Percentiles rank a stretch among this genome's conserved stretches.
phyloP scores from a whole-genome alignment of 2,113 vertebrate genomes.

The Cacatua alba region DNA sequence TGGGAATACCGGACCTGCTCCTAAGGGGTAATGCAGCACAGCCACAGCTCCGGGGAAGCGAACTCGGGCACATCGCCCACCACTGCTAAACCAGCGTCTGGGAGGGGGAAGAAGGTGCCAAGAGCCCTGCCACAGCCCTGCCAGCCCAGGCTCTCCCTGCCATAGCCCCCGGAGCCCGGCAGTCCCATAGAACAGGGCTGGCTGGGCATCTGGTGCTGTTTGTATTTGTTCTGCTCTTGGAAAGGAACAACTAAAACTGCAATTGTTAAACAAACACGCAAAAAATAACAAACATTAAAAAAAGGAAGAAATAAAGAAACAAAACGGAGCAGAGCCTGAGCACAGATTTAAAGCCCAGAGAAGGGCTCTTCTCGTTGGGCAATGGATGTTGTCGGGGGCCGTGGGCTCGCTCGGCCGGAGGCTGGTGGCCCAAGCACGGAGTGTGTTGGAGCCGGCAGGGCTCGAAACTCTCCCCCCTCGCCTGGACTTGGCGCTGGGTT shows the following conservation, averaged over 20 bases:
- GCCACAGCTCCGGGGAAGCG: background rate
- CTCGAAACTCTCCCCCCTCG: background rate
- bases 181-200: background rate
- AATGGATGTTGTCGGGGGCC: background rate
- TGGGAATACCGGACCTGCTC: background rate
- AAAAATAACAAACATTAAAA: background rate
- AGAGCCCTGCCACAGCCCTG: background rate
- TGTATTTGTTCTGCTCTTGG: background rate
- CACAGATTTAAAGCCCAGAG: background rate
- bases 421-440: background rate
- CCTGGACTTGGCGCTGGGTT: background rate
- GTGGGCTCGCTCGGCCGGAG: background rate
- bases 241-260: background rate
- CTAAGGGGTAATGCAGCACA: background rate
- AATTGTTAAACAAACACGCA: background rate
- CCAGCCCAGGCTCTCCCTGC: background rate
- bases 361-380: background rate
- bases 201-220: fast-evolving
- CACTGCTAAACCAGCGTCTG: background rate
- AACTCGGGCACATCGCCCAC: background rate
- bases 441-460: background rate
- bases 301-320: background rate
- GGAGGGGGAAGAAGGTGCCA: background rate
- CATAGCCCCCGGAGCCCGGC: background rate
- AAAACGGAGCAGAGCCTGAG: background rate